Percentiles rank a stretch among this genome's conserved stretches.
Evolutionary conservation across 2,113 vertebrate genomes (phyloP).

Genomic region (Clarias gariepinus): DNA sequence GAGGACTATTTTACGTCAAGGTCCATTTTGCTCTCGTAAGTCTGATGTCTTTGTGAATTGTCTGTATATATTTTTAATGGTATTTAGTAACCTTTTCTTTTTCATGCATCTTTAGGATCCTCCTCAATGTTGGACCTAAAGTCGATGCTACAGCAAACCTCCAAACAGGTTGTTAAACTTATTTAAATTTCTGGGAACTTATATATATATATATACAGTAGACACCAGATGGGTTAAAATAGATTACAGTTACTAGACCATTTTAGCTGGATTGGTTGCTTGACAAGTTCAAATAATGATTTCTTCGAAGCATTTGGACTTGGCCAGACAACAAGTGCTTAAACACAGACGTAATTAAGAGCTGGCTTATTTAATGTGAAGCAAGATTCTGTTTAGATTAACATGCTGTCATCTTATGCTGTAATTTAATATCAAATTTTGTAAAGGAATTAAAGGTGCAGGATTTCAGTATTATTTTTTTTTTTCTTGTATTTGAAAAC

Average conservation of each 20-base stretch:
- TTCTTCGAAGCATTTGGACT: no score
- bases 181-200: neutral
- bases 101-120: conserved; percentile 21
- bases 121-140: conserved; percentile 50
- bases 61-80: neutral
- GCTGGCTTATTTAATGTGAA: neutral
- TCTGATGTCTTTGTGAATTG: neutral
- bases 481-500: neutral
- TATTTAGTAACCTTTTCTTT: neutral
- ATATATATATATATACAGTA: no score
- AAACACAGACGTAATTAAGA: neutral
- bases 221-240: neutral
- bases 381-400: neutral
- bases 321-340: neutral
- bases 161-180: conserved; percentile 41
- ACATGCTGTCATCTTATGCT: neutral
- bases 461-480: no score
- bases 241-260: neutral
- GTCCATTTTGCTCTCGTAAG: conserved; percentile 1
- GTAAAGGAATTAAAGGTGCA: neutral
- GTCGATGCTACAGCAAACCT: conserved; percentile 32
- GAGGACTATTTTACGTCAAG: conserved; percentile 22
- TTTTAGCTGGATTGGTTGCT: neutral
- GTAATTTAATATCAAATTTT: neutral
- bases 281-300: neutral